Evolutionary conservation across 2,888 invertebrate species (phyloP), one percentile per base, ranked within the genome.

Genomic region (Erpobdella octoculata): DNA sequence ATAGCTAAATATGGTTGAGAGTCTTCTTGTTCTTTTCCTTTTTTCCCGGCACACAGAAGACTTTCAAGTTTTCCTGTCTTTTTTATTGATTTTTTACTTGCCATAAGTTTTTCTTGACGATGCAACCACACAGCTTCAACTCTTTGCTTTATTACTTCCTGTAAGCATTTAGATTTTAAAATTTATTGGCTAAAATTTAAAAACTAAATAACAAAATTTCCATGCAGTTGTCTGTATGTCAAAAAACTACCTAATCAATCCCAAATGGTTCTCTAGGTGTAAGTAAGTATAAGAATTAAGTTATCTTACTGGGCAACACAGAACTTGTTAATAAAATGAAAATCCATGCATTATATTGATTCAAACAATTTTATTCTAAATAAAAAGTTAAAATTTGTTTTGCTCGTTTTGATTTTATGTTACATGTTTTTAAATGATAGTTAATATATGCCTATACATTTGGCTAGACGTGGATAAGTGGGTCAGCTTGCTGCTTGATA

Each of bases 101-200:
- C 69, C 21, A 68, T 21, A 21, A 75, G 31, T 46, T 73, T 71
- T 8, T 74, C 75, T 59, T 75, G 74, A 6, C 74, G 41, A 37
- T 75, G 69, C 28, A 48, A 72, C 75, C 72, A 75, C 25, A 76
- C 74, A 12, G 77, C 77, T 35, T 73, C 75, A 12, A 77, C 73
- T 12, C 77, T 46, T 25, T 69, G 67, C 66, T 76, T 73, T 53
- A 77, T 74, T n/a, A 72, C 73, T 48, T 73, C 74, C 71, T 77
- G 74, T 5, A 18, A 68, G 31, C 21, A 25, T 2, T 25, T 25
- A n/a, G n/a, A 21, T 66, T 25, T 31, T 46, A 25, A 46, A 31
- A 46, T 46, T 21, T 4, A 68, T 9, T 33, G 6, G 64, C 9
- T 64, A 28, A 28, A 28, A 64, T 33, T 28, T 64, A 64, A 59